Conservation (phyloP, 1,140 invertebrate species). For the Eulimnadia texana region DNA sequence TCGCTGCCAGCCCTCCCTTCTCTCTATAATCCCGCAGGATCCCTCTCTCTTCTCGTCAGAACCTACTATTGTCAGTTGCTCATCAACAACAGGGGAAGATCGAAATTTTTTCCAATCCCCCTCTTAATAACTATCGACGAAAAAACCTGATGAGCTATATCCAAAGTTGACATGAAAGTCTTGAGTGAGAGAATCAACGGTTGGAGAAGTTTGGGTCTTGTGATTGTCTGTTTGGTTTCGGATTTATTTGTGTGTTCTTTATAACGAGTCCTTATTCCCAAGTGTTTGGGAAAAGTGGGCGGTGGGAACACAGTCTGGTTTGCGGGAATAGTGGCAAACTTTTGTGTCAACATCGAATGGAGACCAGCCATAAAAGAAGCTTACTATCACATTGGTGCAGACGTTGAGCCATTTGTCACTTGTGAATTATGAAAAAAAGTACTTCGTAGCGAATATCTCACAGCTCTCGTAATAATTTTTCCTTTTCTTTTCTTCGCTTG, state of each 20-base stretch:
- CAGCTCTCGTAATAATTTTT: neutral
- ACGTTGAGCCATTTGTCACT: neutral
- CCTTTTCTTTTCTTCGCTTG: neutral
- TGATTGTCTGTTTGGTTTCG: no score
- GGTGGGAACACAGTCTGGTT: no score
- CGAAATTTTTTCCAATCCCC: no score
- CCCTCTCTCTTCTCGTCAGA: neutral
- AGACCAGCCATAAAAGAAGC: neutral
- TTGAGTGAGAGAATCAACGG: no score
- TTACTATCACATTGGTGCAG: neutral
- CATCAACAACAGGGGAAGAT: no score
- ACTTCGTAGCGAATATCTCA: neutral
- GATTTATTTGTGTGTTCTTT: no score
- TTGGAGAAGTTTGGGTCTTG: no score
- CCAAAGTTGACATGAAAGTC: no score
- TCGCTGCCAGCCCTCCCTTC: neutral
- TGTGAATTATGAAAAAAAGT: neutral
- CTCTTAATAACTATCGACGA: no score
- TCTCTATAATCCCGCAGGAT: neutral
- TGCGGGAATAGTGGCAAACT: neutral
- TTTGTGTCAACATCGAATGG: neutral
- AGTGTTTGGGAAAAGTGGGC: no score
- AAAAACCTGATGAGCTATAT: no score
- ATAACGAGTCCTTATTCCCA: no score
- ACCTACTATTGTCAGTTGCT: neutral